Percentiles rank a stretch among this genome's conserved stretches.
phyloP scores from a whole-genome alignment of 2,113 vertebrate species.

The Brachirus orientalis region DNA sequence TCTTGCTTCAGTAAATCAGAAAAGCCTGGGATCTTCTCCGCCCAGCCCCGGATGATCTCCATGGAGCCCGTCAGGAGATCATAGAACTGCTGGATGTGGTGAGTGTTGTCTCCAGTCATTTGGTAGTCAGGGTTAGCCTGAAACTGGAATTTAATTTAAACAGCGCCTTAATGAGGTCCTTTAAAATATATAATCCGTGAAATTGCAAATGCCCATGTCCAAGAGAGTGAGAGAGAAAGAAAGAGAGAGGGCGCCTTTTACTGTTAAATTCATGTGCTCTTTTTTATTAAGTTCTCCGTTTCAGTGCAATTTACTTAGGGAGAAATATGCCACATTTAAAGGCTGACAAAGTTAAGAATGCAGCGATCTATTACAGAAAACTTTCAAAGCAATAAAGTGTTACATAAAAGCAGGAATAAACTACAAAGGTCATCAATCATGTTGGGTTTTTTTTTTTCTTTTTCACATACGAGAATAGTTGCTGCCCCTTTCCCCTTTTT shows the following conservation, averaged over 20 bases:
- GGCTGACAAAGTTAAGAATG: slow-evolving; percentile 64
- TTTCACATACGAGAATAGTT: slow-evolving; percentile 2
- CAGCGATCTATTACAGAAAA: slow-evolving; percentile 47
- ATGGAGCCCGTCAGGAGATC: slow-evolving; percentile 99
- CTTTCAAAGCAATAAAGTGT: slow-evolving; percentile 51
- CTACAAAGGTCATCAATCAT: slow-evolving; percentile 47
- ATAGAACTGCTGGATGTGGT: slow-evolving; percentile 99
- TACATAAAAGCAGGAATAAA: slow-evolving; percentile 12
- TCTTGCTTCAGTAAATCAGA: slow-evolving; percentile 92
- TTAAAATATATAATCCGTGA: slow-evolving; percentile 95
- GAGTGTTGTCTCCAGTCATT: slow-evolving; percentile 96
- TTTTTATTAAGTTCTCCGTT: slow-evolving; percentile 86
- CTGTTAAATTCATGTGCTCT: slow-evolving; percentile 87
- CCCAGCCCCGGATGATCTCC: slow-evolving; percentile 99
- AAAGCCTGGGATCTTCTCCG: slow-evolving; percentile 96
- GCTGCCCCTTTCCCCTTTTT: not conserved
- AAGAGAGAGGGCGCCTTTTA: slow-evolving; percentile 75
- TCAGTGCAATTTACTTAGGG: slow-evolving; percentile 85
- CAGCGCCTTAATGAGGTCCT: slow-evolving; percentile 91
- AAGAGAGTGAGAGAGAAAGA: slow-evolving; percentile 79
- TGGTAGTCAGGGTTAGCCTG: slow-evolving; percentile 99
- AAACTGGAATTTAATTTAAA: slow-evolving; percentile 95
- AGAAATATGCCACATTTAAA: slow-evolving; percentile 77
- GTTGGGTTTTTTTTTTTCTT: slow-evolving; percentile 1
- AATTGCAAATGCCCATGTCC: slow-evolving; percentile 88